Percentiles rank a stretch among this genome's conserved stretches.
Conservation (phyloP, 2,888 invertebrate species). For the Mamestra brassicae region DNA sequence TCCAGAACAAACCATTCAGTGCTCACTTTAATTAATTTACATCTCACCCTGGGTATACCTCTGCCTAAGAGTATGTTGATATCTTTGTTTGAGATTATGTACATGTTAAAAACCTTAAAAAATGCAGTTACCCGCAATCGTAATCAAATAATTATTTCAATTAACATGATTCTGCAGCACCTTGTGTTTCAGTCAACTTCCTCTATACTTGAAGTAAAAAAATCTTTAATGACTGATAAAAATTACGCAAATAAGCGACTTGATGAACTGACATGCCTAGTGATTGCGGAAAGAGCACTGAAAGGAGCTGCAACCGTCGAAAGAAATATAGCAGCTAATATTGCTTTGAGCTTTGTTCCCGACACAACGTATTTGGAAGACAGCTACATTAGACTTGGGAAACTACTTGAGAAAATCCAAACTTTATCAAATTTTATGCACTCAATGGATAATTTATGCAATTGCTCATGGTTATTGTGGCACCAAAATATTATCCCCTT, state of each 20-base stretch:
- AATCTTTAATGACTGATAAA: slow-evolving; percentile 92
- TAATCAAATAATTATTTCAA: slow-evolving; percentile 93
- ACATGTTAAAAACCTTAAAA: slow-evolving; percentile 95
- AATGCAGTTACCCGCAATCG: slow-evolving; percentile 93
- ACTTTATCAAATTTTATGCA: slow-evolving; percentile 91
- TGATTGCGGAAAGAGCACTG: slow-evolving; percentile 93
- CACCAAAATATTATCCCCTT: slow-evolving; percentile 94
- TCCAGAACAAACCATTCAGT: slow-evolving; percentile 91
- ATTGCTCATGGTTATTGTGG: slow-evolving; percentile 95
- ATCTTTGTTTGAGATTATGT: slow-evolving; percentile 95
- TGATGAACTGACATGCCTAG: slow-evolving; percentile 94
- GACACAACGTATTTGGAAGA: slow-evolving; percentile 92
- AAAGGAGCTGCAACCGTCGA: slow-evolving; percentile 92
- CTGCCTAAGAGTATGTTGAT: slow-evolving; percentile 94
- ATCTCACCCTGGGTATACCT: slow-evolving; percentile 93
- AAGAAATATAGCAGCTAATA: slow-evolving; percentile 92
- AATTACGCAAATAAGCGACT: slow-evolving; percentile 92
- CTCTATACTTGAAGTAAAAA: slow-evolving; percentile 93
- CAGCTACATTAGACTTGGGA: slow-evolving; percentile 91
- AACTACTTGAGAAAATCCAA: slow-evolving; percentile 92
- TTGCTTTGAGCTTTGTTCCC: slow-evolving; percentile 93
- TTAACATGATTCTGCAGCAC: slow-evolving; percentile 95
- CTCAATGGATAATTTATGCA: slow-evolving; percentile 91
- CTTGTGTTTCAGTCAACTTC: slow-evolving; percentile 94
- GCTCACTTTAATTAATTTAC: slow-evolving; percentile 92